Evolutionary conservation across 2,888 invertebrate genomes (phyloP), one percentile per base, ranked within the genome.

Genomic region (Poecilus cupreus): DNA sequence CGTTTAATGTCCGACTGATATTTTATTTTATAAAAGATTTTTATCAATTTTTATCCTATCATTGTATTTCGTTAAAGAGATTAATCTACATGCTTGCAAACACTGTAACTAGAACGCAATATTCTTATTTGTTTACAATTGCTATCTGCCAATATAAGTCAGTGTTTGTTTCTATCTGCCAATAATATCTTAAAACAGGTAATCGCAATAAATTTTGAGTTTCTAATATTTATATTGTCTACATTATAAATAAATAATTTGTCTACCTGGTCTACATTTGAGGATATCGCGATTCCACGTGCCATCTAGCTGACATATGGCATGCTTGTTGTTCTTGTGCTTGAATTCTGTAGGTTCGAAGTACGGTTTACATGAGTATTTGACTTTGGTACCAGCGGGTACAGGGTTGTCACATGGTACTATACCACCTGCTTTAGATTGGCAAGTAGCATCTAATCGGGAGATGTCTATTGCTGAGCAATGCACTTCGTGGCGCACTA

Each of bases 221-320:
- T 18, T 54, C 37, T 39, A 10, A 11, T 0, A 5, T 39, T n/a
- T 8, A 32, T 10, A 43, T 18, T 37, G 32, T 1, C 11, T 22
- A 43, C 13, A 68, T 8, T 24, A 6, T 4, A 1, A 13, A 18
- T 75, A 24, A 24, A 37, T 68, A 24, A 10, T 54, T 2, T 72
- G 20, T 32, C 86, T 87, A 84, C 87, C 86, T 72, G 89, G 89
- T 82, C 84, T 84, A 82, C 90, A 90, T 77, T 85, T 85, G n/a
- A 89, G 84, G 16, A 87, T 83, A n/a, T 83, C 82, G 80, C 87
- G 86, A 79, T 85, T 89, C 90, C 90, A 90, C 1, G 86, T 87
- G 1, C 90, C 90, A 84, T 90, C 88, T 57, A 85, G 84, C 82
- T 89, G 88, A 82, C 89, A 90, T 39, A 85, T 85, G 46, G 86